Evolutionary conservation across 2,888 invertebrate genomes (phyloP).

Genomic region (Torymus texanus): DNA sequence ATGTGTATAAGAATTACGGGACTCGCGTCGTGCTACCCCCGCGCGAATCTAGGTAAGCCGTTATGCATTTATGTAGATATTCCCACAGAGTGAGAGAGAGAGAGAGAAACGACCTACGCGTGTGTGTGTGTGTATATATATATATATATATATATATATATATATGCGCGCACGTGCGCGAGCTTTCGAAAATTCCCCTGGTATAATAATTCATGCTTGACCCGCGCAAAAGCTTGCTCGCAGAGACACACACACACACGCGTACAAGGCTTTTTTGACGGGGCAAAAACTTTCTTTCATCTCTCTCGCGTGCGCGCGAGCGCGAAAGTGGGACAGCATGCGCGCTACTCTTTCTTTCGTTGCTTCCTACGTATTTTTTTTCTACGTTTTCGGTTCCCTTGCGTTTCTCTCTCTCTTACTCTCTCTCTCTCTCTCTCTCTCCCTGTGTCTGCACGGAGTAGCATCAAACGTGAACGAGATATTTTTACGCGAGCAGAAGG

Average conservation of each 20-base stretch:
- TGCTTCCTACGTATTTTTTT: not conserved
- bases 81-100: not conserved
- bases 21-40: too few species aligned
- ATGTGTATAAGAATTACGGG: too few species aligned
- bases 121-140: too few species aligned
- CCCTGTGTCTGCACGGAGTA: too few species aligned
- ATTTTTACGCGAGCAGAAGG: constrained; percentile 11
- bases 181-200: constrained; percentile 13
- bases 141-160: too few species aligned
- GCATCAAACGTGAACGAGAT: constrained; percentile 19
- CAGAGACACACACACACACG: too few species aligned
- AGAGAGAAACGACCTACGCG: too few species aligned
- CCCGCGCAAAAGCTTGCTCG: not conserved
- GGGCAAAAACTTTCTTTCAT: constrained; percentile 36
- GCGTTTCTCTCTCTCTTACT: too few species aligned
- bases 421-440: too few species aligned
- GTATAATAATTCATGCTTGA: constrained; percentile 32
- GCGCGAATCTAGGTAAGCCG: too few species aligned
- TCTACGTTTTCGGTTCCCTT: not conserved
- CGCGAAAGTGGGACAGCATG: constrained; percentile 4
- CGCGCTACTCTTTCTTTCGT: constrained; percentile 3
- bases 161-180: too few species aligned
- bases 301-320: not conserved
- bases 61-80: too few species aligned
- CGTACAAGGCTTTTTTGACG: not conserved